Percentiles rank a stretch among this genome's conserved stretches.
phyloP scores from a whole-genome alignment of 1,140 invertebrate genomes.

The Drosophila nikananu region DNA sequence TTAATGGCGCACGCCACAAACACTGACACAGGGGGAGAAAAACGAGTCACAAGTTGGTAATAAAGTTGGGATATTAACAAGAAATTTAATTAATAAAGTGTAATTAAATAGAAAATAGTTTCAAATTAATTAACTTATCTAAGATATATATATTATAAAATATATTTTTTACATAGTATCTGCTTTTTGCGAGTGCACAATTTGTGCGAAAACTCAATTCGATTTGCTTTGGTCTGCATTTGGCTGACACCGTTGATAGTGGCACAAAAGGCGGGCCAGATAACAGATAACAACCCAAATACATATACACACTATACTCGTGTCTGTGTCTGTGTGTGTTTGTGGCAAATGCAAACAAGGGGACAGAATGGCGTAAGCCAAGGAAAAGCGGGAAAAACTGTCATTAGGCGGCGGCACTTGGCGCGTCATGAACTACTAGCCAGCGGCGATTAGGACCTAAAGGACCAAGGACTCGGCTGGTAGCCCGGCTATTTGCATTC shows the following conservation, averaged over 20 bases:
- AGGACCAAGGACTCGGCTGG: background rate
- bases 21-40: background rate
- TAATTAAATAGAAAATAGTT: background rate
- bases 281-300: constrained; percentile 58
- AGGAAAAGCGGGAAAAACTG: constrained; percentile 38
- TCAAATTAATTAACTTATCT: background rate
- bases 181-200: constrained; percentile 14
- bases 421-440: constrained; percentile 66
- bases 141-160: too few relatives aligned
- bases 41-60: too few relatives aligned
- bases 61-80: background rate
- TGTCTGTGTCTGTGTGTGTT: constrained; percentile 5
- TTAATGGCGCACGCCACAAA: constrained; percentile 77
- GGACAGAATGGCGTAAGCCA: constrained; percentile 51
- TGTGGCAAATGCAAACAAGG: constrained; percentile 63
- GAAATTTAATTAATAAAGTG: background rate
- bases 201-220: constrained; percentile 49
- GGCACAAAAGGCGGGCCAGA: constrained; percentile 57
- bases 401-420: constrained; percentile 63
- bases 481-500: constrained; percentile 37
- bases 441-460: constrained; percentile 61
- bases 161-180: background rate
- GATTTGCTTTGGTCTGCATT: constrained; percentile 46
- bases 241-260: constrained; percentile 62
- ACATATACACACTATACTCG: constrained; percentile 17